phyloP scores from a whole-genome alignment of 2,797 vertebrate species.

The Pseudopleuronectes americanus region DNA sequence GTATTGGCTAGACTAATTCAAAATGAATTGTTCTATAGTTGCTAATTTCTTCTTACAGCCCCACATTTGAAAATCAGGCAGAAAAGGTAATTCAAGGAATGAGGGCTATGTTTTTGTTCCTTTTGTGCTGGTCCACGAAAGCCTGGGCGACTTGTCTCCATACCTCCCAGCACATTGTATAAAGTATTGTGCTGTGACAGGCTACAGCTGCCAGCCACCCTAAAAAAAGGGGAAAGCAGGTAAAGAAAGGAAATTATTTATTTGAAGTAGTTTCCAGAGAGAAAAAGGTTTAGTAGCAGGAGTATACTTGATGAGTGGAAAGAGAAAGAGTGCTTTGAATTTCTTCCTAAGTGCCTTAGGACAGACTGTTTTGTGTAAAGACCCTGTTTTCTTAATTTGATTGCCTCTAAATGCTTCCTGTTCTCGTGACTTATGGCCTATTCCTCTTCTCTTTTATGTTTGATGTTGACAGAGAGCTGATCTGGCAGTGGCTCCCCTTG shows the following conservation, averaged over 20 bases:
- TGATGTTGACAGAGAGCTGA: conserved; percentile 96
- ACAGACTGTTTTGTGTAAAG: conserved; percentile 76
- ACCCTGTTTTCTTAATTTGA: conserved; percentile 85
- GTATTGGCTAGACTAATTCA: no score
- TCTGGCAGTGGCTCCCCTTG: conserved; percentile 97
- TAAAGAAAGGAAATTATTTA: conserved; percentile 24
- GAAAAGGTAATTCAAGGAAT: neutral
- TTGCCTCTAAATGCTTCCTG: conserved; percentile 79
- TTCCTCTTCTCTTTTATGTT: conserved; percentile 80
- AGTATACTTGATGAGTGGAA: conserved; percentile 38
- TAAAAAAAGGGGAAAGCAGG: conserved; percentile 11
- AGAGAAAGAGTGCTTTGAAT: conserved; percentile 72
- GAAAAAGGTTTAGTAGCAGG: conserved; percentile 11
- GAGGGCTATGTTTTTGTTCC: neutral
- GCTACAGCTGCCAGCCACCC: neutral
- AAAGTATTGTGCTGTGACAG: neutral
- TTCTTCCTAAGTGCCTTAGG: conserved; percentile 71
- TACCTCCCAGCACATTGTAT: neutral
- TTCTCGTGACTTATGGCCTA: conserved; percentile 77
- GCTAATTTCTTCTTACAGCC: neutral
- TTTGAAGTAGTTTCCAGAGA: conserved; percentile 40
- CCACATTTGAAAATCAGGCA: neutral
- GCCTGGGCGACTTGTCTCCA: neutral
- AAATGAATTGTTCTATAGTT: neutral
- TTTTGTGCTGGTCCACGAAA: neutral